Conservation (phyloP, 2,113 vertebrate species). For the Grus americana region DNA sequence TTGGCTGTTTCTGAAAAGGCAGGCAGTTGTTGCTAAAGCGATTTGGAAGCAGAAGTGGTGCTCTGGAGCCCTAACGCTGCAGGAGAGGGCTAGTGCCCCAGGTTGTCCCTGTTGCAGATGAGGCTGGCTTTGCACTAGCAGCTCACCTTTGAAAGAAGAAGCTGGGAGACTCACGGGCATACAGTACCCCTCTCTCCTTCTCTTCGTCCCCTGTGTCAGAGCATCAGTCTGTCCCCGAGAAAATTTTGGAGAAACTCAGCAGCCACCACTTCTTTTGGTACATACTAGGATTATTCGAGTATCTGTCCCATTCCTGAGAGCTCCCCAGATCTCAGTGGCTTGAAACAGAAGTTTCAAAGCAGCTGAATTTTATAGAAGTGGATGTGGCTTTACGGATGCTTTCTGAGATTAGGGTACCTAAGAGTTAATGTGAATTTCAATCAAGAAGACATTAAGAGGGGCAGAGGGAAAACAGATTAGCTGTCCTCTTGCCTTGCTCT, state of each 20-base stretch:
- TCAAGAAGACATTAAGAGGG: not conserved
- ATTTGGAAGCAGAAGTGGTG: conserved; percentile 22
- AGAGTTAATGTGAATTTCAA: conserved; percentile 25
- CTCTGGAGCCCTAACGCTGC: not conserved
- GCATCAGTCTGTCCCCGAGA: not conserved
- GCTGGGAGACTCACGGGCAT: rapidly evolving
- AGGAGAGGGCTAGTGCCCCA: not conserved
- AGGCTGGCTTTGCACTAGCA: not conserved
- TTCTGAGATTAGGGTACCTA: not conserved
- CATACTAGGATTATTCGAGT: not conserved
- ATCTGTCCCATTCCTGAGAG: not conserved
- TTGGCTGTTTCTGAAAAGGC: conserved; percentile 21
- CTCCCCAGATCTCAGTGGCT: not conserved
- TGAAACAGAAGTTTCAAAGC: not conserved
- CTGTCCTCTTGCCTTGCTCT: not conserved
- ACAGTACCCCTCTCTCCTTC: not conserved
- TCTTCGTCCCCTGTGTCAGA: not conserved
- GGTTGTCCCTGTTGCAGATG: not conserved
- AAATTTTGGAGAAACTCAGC: not conserved
- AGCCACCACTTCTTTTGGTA: not conserved
- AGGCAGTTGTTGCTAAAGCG: conserved; percentile 21
- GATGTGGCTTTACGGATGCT: not conserved
- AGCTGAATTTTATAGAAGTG: not conserved
- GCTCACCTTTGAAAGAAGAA: not conserved
- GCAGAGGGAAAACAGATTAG: conserved; percentile 55